These are phyloP conservation scores for Ooceraea biroi DNA, from an alignment of 1,140 invertebrate genomes.

Conservation along the genomic window DNA sequence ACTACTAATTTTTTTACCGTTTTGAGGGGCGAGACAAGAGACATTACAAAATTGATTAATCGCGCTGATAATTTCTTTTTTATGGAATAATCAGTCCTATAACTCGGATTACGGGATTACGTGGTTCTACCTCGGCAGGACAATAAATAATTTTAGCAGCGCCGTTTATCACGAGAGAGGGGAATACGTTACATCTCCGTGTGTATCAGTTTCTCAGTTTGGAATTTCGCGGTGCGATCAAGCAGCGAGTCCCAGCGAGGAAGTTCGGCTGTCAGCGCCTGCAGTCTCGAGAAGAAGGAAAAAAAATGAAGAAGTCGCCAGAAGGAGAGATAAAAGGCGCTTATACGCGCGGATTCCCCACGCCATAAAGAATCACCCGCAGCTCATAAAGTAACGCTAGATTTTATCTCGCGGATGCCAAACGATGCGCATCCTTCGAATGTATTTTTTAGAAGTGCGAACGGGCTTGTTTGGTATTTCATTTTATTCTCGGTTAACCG, in stretches of 20 bases:
- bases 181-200: conserved; percentile 28
- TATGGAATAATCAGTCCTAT: not conserved
- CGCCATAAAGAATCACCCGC: conserved; percentile 85
- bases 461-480: conserved; percentile 44
- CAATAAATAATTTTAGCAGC: conserved; percentile 37
- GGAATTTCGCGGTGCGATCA: conserved; percentile 68
- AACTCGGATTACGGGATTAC: conserved; percentile 23
- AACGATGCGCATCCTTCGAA: conserved; percentile 77
- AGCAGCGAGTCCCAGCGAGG: conserved; percentile 36
- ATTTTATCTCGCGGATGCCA: conserved; percentile 84
- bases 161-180: conserved; percentile 19
- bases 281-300: conserved; percentile 36
- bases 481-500: conserved; percentile 39
- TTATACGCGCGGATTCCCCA: conserved; percentile 71
- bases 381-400: conserved; percentile 86
- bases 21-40: not conserved
- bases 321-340: conserved; percentile 58
- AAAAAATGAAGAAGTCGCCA: conserved; percentile 59
- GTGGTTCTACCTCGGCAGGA: not conserved
- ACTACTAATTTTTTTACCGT: too few species aligned
- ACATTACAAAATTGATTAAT: conserved; percentile 2
- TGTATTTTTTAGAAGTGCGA: conserved; percentile 70
- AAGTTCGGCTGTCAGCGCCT: conserved; percentile 71
- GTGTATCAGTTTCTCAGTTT: conserved; percentile 73
- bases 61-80: not conserved